Conservation (phyloP, 2,113 vertebrate species). For the Prunella himalayana region DNA sequence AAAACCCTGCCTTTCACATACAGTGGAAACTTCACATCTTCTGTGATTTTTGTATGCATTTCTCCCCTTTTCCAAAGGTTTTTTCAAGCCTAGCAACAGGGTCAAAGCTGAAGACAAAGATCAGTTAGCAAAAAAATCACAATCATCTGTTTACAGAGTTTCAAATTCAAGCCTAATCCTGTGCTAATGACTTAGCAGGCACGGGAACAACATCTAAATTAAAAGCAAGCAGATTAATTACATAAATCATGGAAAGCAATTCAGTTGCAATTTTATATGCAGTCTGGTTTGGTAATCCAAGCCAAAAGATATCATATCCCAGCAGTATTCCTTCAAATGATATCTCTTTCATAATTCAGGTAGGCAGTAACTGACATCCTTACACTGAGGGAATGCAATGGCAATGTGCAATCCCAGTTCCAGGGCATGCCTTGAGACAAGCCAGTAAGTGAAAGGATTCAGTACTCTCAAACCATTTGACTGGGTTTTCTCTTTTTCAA, state of each 20-base stretch:
- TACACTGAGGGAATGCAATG: not conserved
- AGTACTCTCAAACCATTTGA: not conserved
- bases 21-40: not conserved
- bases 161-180: conserved; percentile 23
- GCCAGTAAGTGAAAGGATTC: not conserved
- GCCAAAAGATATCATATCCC: not conserved
- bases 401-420: not conserved
- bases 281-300: not conserved
- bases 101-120: not conserved
- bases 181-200: conserved; percentile 18
- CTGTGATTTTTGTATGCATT: not conserved
- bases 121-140: not conserved
- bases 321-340: not conserved
- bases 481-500: not conserved
- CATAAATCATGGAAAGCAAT: conserved; percentile 15
- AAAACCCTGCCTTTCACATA: not conserved
- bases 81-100: not conserved
- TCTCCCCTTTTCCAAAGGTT: not conserved
- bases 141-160: not conserved
- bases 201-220: conserved; percentile 43
- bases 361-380: not conserved
- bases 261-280: not conserved
- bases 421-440: not conserved
- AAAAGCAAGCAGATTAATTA: conserved; percentile 43
- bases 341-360: not conserved